Conservation (phyloP, 1,140 invertebrate genomes). For the Pygmarrhopalites habei region DNA sequence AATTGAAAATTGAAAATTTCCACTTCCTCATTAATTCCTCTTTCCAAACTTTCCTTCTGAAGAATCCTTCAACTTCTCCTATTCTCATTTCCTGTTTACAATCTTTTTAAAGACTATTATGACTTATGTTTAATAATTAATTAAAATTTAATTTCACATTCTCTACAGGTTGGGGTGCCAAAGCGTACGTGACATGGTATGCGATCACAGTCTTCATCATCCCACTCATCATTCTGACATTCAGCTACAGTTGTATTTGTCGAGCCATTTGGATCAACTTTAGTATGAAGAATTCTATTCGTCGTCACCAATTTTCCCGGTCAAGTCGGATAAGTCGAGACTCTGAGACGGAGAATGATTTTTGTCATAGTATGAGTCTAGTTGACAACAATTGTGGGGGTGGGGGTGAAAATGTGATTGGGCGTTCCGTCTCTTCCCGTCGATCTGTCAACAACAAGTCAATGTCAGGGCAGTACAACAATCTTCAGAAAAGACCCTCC, state of each 20-base stretch:
- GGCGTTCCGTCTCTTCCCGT: too few species aligned
- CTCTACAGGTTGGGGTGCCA: conserved; percentile 56
- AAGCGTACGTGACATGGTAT: conserved; percentile 56
- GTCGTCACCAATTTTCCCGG: conserved; percentile 3
- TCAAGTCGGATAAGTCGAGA: conserved; percentile 11
- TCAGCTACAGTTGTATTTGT: conserved; percentile 59
- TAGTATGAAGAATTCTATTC: conserved; percentile 34
- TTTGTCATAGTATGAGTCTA: neutral
- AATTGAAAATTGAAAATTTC: too few species aligned
- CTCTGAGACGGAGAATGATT: conserved; percentile 9
- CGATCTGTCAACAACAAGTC: too few species aligned
- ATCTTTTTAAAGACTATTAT: too few species aligned
- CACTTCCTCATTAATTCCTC: too few species aligned
- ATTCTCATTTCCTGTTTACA: too few species aligned
- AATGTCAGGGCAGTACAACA: too few species aligned
- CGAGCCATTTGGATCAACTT: conserved; percentile 49
- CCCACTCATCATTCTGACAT: conserved; percentile 53
- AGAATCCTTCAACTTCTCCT: too few species aligned
- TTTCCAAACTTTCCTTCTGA: too few species aligned
- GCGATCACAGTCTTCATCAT: conserved; percentile 55
- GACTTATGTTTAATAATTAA: too few species aligned
- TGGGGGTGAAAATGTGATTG: neutral
- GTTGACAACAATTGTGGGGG: neutral
- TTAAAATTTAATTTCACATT: too few species aligned
- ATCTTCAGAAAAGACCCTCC: too few species aligned